A percentile compares a stretch with the other conserved stretches of the same genome.
phyloP scores from a whole-genome alignment of 2,888 invertebrate species.

The Philhelius pedissequus region DNA sequence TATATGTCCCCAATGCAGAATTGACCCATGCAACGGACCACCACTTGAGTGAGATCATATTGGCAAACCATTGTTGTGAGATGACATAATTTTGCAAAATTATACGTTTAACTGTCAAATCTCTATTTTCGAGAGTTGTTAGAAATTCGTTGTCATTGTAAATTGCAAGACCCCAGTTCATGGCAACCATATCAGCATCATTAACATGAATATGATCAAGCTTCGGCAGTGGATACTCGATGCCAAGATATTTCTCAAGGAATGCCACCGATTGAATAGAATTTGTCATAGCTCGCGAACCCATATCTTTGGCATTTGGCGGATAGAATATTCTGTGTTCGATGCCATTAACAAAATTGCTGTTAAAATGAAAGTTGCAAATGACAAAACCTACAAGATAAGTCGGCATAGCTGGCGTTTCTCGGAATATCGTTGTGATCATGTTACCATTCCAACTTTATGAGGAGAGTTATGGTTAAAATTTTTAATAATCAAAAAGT shows the following conservation, averaged over 20 bases:
- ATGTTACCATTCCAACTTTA: constrained; percentile 57
- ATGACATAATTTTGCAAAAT: constrained; percentile 82
- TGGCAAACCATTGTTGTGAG: constrained; percentile 90
- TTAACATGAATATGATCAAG: constrained; percentile 93
- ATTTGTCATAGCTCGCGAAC: constrained; percentile 73
- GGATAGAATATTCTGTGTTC: constrained; percentile 75
- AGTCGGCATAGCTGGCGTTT: constrained; percentile 85
- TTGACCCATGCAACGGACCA: constrained; percentile 88
- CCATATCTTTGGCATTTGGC: constrained; percentile 69
- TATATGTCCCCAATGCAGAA: constrained; percentile 84
- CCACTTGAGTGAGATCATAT: constrained; percentile 85
- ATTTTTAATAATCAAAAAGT: not conserved
- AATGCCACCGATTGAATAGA: constrained; percentile 72
- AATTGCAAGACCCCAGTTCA: constrained; percentile 96
- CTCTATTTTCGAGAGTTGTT: constrained; percentile 74
- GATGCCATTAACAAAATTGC: constrained; percentile 76
- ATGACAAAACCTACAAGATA: constrained; percentile 92
- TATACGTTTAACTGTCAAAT: constrained; percentile 73
- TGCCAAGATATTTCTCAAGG: constrained; percentile 85
- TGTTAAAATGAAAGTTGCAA: constrained; percentile 80
- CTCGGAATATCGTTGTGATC: constrained; percentile 78
- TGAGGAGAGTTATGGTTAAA: not conserved
- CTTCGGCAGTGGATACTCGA: constrained; percentile 87
- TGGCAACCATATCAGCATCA: constrained; percentile 89
- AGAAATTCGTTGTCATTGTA: constrained; percentile 75